These are phyloP conservation scores for Phylloscopus trochiloides DNA, from an alignment of 2,113 vertebrate species.

Conservation along the genomic window DNA sequence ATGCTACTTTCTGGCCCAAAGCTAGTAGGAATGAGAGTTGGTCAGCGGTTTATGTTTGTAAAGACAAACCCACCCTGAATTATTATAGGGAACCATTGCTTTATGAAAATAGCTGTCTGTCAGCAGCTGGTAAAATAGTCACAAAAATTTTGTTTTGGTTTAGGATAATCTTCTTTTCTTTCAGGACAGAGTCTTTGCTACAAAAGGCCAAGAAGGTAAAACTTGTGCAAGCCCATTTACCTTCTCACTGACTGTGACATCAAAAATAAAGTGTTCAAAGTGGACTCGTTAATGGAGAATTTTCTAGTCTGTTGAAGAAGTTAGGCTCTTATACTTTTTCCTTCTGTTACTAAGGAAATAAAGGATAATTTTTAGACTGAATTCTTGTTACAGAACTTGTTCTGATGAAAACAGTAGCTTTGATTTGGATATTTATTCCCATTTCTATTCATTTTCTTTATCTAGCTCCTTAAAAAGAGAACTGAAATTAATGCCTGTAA, in stretches of 20 bases:
- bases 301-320: neutral
- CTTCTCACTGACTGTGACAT: neutral
- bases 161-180: neutral
- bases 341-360: neutral
- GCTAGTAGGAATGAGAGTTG: neutral
- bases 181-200: neutral
- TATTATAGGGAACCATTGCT: neutral
- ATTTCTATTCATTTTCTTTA: neutral
- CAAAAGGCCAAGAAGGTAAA: neutral
- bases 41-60: neutral
- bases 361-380: neutral
- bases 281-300: neutral
- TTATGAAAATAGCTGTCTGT: neutral
- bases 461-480: neutral
- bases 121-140: neutral
- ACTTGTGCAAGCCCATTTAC: neutral
- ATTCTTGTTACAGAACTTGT: neutral
- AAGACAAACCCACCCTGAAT: neutral
- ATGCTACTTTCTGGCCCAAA: neutral
- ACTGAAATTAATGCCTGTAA: neutral
- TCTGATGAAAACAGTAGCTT: neutral
- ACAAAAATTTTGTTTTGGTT: neutral
- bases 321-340: neutral
- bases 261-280: neutral
- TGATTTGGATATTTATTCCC: neutral